phyloP scores from a whole-genome alignment of 2,797 vertebrate species.

The Sus cebifrons region DNA sequence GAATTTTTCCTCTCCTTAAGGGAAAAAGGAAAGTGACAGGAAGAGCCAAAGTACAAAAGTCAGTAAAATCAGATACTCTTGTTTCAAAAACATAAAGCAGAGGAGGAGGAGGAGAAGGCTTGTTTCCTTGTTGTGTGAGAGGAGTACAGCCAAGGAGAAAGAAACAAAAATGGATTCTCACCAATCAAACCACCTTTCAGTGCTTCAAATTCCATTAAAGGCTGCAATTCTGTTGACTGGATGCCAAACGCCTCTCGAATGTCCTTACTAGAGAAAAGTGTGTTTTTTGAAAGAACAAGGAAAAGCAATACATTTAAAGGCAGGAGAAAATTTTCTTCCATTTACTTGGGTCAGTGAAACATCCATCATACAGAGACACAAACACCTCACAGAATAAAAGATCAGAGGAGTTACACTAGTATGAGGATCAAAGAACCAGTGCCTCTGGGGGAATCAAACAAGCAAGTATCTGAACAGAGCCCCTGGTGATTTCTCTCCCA shows the following conservation, averaged over 20 bases:
- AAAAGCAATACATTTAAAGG: constrained; percentile 78
- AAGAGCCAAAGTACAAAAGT: constrained; percentile 57
- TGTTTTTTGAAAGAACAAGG: constrained; percentile 78
- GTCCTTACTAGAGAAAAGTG: constrained; percentile 70
- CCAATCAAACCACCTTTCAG: constrained; percentile 56
- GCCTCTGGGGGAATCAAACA: constrained; percentile 77
- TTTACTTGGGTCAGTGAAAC: constrained; percentile 73
- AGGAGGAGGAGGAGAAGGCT: not conserved
- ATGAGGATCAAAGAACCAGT: constrained; percentile 78
- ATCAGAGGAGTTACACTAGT: constrained; percentile 10
- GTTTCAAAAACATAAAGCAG: constrained; percentile 23
- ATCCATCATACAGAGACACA: constrained; percentile 71
- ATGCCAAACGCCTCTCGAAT: constrained; percentile 75
- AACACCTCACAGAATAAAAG: constrained; percentile 83
- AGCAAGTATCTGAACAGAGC: constrained; percentile 32
- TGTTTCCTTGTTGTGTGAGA: not conserved
- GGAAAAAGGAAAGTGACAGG: constrained; percentile 36
- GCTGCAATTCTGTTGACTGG: constrained; percentile 71
- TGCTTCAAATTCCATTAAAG: constrained; percentile 72
- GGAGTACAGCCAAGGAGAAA: not conserved
- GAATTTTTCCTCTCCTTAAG: constrained; percentile 11
- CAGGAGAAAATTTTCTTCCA: constrained; percentile 73
- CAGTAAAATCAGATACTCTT: constrained; percentile 64
- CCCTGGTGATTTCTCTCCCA: constrained; percentile 53
- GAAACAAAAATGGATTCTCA: constrained; percentile 74